Base-by-base conservation (phyloP, 2,797 vertebrate genomes). In the Periparus ater region DNA sequence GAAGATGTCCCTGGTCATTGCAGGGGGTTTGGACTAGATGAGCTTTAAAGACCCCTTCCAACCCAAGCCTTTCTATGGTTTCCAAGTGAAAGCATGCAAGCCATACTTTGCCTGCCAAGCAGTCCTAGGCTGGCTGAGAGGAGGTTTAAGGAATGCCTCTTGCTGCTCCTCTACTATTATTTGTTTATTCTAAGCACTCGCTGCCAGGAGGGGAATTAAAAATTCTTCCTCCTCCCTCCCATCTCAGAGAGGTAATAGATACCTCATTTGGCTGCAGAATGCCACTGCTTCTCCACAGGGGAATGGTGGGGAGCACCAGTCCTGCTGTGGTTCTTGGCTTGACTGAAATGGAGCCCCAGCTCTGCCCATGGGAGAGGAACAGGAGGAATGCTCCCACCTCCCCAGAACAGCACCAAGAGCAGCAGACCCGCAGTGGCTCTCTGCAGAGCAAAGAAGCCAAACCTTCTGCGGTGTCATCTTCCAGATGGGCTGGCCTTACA, bases 311-410 rank as follows among this genome's bases (percentile, higher is more conserved):
- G 27, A 73, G 30, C 26, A 61, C 20, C 58, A 66, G 26, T 2
- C 50, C 63, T 79, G 67, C 34, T 71, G 50, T 13, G 14, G 17
- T 4, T 71, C 57, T 42, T 62, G 57, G 34, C 55, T 19, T 32
- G 50, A 30, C 8, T 29, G 45, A 42, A 36, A 8, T 0, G 0
- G 9, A 51, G 34, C 32, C 45, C 11, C 17, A 27, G 48, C 20
- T 17, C 29, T 13, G 11, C 6, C 40, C 30, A 14, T 6, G 23
- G 51, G n/a, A 63, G 14, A 25, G 14, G 17, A 44, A 30, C 0
- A 19, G 2, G 48, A 81, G 25, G 57, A 68, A 20, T 2, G 16
- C 16, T 63, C 79, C 51, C 10, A 19, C 15, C 17, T n/a, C 29
- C 32, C 21, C 27, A 1, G 44, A 53, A 22, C 44, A 54, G 11